Evolutionary conservation across 2,888 invertebrate genomes (phyloP), one percentile per base, ranked within the genome.

Genomic region (Caenorhabditis sp.): DNA sequence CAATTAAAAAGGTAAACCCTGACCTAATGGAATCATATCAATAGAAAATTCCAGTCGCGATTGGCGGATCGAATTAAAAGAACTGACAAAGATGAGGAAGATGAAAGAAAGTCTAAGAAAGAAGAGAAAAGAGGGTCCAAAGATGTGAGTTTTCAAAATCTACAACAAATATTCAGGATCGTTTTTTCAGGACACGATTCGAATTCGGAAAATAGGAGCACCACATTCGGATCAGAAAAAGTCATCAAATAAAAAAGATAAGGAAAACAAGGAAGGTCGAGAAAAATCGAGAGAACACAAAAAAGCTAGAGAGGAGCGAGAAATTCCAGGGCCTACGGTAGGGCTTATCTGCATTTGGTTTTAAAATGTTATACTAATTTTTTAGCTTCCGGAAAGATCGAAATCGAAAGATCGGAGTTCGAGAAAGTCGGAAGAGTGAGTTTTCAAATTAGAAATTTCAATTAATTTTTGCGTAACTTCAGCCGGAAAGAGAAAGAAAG

Each of bases 1-100:
- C 71, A 10, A 31, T 59, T 2, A 71, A 71, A 27, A 71, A 67
- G 54, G 61, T 61, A 10, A n/a, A n/a, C n/a, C n/a, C n/a, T n/a
- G n/a, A n/a, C n/a, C n/a, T n/a, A n/a, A n/a, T n/a, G n/a, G n/a
- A n/a, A n/a, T n/a, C n/a, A n/a, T n/a, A n/a, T n/a, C 20, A 31
- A 57, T 31, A 23, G 52, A 43, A 10, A 25, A 23, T 56, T 56
- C 36, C 59, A 43, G 49, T 43, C 59, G 26, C n/a, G 59, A 54
- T 59, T 59, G 64, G 23, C 31, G 59, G 50, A 31, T 38, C 27
- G 58, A 59, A 27, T n/a, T 31, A 27, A 65, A 65, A 20, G 58
- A 27, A 17, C 49, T 8, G 62, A 70, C n/a, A 59, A 53, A 21
- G 63, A 64, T 21, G 17, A 38, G 10, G 49, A 54, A 52, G 54